Conservation (phyloP, 1,140 invertebrate genomes). For the Acarapis woodi region DNA sequence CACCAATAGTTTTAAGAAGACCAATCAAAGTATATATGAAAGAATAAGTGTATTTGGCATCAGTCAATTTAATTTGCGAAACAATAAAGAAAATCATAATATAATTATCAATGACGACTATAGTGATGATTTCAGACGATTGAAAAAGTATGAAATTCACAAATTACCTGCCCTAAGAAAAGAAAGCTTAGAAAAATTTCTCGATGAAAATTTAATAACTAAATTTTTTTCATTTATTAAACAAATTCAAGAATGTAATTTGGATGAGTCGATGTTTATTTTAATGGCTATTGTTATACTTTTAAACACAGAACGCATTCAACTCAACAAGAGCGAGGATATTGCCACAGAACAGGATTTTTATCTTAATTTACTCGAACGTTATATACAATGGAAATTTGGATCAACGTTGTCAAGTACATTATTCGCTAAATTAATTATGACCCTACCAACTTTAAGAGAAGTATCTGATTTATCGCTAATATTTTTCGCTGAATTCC, state of each 20-base stretch:
- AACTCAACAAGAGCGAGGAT: constrained; percentile 16
- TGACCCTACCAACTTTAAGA: constrained; percentile 23
- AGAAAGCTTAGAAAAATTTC: too few species aligned
- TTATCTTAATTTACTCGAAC: constrained; percentile 21
- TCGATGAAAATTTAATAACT: too few species aligned
- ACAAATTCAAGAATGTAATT: constrained; percentile 18
- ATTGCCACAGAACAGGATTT: constrained; percentile 21
- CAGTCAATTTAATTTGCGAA: too few species aligned
- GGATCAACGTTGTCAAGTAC: constrained; percentile 16
- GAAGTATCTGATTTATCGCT: constrained; percentile 26
- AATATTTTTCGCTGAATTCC: too few species aligned
- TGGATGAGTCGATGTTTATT: constrained; percentile 22
- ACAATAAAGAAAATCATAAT: too few species aligned
- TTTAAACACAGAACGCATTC: constrained; percentile 22
- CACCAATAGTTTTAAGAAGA: neutral
- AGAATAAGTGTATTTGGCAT: too few species aligned
- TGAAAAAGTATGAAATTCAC: too few species aligned
- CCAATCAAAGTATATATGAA: neutral
- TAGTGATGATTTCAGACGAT: too few species aligned
- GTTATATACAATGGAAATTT: constrained; percentile 22
- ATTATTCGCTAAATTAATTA: constrained; percentile 23
- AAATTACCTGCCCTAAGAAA: too few species aligned
- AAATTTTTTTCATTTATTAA: constrained; percentile 23
- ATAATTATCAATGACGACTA: too few species aligned
- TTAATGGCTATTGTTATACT: constrained; percentile 22